These are phyloP conservation scores for Epinephelus cyanopodus DNA, from an alignment of 2,113 vertebrate genomes.

Conservation along the genomic window DNA sequence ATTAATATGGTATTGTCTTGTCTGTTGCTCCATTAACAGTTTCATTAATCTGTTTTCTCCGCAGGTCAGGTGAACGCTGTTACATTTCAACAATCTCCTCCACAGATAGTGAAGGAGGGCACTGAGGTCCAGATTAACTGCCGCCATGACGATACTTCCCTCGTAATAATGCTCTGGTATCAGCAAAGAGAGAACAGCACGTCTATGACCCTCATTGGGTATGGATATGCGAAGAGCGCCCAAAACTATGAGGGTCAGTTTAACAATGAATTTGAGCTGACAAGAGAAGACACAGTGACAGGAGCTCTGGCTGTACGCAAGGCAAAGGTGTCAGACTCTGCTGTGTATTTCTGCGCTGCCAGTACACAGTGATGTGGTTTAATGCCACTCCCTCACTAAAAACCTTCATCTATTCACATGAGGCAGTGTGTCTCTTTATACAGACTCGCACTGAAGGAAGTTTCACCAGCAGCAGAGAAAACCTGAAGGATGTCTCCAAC, in stretches of 20 bases:
- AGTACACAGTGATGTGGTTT: conserved; percentile 76
- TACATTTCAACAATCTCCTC: conserved; percentile 49
- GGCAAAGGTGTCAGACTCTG: conserved; percentile 54
- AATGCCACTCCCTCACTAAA: conserved; percentile 49
- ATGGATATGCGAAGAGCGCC: background rate
- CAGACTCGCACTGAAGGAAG: too few relatives aligned
- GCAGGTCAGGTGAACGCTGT: conserved; percentile 48
- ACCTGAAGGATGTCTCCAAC: too few relatives aligned
- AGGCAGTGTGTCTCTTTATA: too few relatives aligned
- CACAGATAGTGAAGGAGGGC: conserved; percentile 22
- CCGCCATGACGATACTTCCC: conserved; percentile 47
- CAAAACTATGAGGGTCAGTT: too few relatives aligned
- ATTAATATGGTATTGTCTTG: rapidly evolving
- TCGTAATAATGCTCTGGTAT: conserved; percentile 56
- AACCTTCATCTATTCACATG: conserved; percentile 24
- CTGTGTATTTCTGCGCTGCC: conserved; percentile 81
- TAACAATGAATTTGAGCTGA: too few relatives aligned
- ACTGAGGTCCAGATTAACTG: conserved; percentile 45
- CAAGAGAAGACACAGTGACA: too few relatives aligned
- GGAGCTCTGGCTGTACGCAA: too few relatives aligned
- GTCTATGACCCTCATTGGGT: background rate
- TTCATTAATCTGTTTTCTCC: background rate
- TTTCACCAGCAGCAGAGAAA: too few relatives aligned
- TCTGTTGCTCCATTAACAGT: background rate
- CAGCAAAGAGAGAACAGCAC: conserved; percentile 24